Conservation (phyloP, 2,113 vertebrate genomes). For the Triplophysa dalaica region DNA sequence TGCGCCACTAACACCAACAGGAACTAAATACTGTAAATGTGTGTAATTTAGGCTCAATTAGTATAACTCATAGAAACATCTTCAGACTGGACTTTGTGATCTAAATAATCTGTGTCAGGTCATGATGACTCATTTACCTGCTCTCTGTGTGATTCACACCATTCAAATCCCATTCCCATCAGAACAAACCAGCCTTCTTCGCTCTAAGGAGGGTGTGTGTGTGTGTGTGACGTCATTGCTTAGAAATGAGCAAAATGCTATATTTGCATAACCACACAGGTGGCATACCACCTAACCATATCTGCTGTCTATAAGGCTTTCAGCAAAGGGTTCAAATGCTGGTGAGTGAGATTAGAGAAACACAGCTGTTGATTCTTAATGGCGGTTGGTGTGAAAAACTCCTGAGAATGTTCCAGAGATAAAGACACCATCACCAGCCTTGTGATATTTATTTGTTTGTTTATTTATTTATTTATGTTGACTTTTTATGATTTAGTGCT, state of each 20-base stretch:
- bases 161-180: not conserved
- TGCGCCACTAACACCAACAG: too few relatives aligned
- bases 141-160: not conserved
- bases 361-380: not conserved
- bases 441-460: not conserved
- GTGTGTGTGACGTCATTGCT: not conserved
- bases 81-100: not conserved
- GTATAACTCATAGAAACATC: not conserved
- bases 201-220: not conserved
- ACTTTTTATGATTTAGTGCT: too few relatives aligned
- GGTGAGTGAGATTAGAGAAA: not conserved
- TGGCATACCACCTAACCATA: not conserved
- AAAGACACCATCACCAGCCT: not conserved
- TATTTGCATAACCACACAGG: constrained; percentile 9
- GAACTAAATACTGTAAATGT: not conserved
- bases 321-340: not conserved
- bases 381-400: not conserved
- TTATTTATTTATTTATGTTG: too few relatives aligned
- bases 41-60: not conserved
- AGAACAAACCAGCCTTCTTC: too few relatives aligned
- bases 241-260: not conserved
- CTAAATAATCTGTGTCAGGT: not conserved
- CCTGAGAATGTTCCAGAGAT: not conserved
- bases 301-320: not conserved
- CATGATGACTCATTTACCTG: not conserved